These are phyloP conservation scores for Mionectes olivaceus DNA, from an alignment of 2,797 vertebrate genomes.

Conservation along the genomic window DNA sequence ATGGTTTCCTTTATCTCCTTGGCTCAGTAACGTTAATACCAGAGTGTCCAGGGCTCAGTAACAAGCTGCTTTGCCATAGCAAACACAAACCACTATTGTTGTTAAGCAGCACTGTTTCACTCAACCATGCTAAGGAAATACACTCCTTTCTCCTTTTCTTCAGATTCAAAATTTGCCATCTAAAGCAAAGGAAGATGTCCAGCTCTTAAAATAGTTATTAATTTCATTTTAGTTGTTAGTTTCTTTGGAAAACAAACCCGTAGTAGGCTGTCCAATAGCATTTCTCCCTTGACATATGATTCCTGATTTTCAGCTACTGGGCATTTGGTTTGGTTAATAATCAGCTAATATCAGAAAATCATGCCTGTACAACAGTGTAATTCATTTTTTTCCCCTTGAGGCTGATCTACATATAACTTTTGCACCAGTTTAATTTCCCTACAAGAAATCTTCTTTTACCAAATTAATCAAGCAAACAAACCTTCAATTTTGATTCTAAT, in stretches of 20 bases:
- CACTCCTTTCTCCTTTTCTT: not conserved
- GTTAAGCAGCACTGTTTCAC: not conserved
- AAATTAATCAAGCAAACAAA: conserved; percentile 16
- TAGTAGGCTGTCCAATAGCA: not conserved
- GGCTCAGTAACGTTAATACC: not conserved
- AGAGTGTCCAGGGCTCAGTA: not conserved
- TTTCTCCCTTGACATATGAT: not conserved
- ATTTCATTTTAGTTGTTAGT: not conserved
- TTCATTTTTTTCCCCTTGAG: not conserved
- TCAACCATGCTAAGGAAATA: not conserved
- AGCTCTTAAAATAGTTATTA: not conserved
- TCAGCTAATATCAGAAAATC: not conserved
- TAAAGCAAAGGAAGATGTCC: not conserved
- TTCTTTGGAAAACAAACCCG: not conserved
- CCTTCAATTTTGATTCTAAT: not conserved
- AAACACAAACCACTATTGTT: not conserved
- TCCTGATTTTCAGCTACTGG: not conserved
- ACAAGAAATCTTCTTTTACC: not conserved
- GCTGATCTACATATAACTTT: not conserved
- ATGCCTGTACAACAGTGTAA: not conserved
- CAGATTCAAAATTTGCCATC: not conserved
- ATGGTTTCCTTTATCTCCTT: not conserved
- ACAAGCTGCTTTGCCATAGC: not conserved
- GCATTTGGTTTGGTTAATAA: not conserved
- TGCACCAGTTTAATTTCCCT: not conserved